Base-by-base conservation (phyloP, 2,113 vertebrate species). In the Strix aluco region DNA sequence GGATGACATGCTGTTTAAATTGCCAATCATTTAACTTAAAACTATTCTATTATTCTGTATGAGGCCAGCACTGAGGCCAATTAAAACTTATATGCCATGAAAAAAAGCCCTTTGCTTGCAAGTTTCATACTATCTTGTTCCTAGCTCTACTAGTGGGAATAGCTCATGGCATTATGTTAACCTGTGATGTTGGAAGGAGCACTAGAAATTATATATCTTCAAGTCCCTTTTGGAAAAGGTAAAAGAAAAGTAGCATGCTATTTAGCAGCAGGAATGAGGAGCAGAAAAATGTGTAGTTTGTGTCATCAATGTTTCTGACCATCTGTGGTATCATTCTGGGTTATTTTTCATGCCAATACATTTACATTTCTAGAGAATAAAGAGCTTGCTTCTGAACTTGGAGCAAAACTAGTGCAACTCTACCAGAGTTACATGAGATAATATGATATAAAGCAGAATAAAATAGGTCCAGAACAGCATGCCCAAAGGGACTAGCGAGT, bases 301-400 rank as follows among this genome's bases (percentile, higher is more conserved):
- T 95, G 89, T 97, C 92, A 96, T 89, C 96, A 93, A 16, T 63
- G 80, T 77, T 93, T 91, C 92, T 95, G 91, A 81, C 95, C 95
- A 95, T 94, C 95, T 97, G 94, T 88, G 84, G 90, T 81, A 95
- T 59, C 91, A 92, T 94, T 94, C 86, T 95, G 91, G 87, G 58
- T 91, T 96, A 66, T 46, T 91, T 90, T 84, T 86, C 27, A 77
- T 95, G 94, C 91, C 92, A 95, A 73, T 88, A 88, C 81, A 91
- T 92, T 87, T 94, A 89, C 62, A 91, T 91, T 94, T 94, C 84
- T 80, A 87, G 78, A 66, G 81, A 87, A 95, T 51, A 59, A 81
- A 84, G 58, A 94, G 11, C 67, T 71, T 80, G 26, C 69, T 86
- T 93, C 38, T 77, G 72, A 92, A 88, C 27, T 79, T 9, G 2